Base-by-base conservation (phyloP, 2,797 vertebrate genomes). In the Micromesistius poutassou region DNA sequence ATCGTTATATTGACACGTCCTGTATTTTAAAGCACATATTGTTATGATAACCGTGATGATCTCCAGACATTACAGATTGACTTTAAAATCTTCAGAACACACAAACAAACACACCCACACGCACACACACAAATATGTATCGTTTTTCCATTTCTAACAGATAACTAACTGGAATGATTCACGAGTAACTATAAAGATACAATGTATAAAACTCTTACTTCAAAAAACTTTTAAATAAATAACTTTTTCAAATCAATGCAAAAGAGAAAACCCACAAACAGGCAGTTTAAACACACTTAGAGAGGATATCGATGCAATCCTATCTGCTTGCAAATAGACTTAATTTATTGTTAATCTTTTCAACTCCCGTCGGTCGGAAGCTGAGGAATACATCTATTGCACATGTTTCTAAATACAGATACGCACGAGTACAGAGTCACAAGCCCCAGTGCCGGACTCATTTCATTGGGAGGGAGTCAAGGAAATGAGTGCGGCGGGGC, bases 151-250 rank as follows among this genome's bases (percentile, higher is more conserved):
- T 90, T 90, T 92, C 85, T 89, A 93, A 95, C 92, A 92, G 89
- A 93, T 90, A 90, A 84, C 89, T 91, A 89, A 94, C 93, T 93
- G 93, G 93, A 95, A 94, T 94, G 93, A 93, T 93, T 94, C 93
- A 95, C 94, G 81, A 94, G 93, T 91, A 94, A 94, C 93, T 94
- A 92, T 92, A 94, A 95, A 94, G 93, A 91, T 93, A 95, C 93
- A 90, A 95, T 93, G 93, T 95, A 95, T 94, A 95, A 95, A 95
- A 95, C 89, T 91, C 86, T 90, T 91, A 94, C 92, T 91, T 92
- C 83, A 93, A 91, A 93, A 94, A 94, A 87, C 76, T 89, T 78
- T 91, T 83, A 82, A 89, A 87, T 86, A 83, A 89, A 91, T 86
- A 86, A 83, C 82, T 86, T 83, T 84, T 84, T 80, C 87, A 93